Percentiles rank a stretch among this genome's conserved stretches.
These are phyloP conservation scores for Limnephilus rhombicus DNA, from an alignment of 2,888 invertebrate genomes.

Conservation along the genomic window DNA sequence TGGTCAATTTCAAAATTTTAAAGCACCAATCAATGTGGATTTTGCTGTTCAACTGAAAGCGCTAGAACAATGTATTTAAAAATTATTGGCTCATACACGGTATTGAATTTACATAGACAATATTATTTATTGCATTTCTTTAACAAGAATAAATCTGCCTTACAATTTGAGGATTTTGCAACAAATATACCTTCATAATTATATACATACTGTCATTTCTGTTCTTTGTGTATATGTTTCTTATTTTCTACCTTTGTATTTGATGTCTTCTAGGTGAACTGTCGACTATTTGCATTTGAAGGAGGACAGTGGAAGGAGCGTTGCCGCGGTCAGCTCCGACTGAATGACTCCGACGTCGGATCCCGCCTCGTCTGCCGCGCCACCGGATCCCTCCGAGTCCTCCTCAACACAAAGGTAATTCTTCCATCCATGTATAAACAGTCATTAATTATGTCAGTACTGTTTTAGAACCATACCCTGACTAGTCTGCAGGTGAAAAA, in stretches of 20 bases:
- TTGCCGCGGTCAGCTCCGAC: conserved; percentile 91
- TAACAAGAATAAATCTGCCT: background rate
- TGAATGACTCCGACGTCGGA: conserved; percentile 86
- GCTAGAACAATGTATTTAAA: too few relatives aligned
- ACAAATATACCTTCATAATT: background rate
- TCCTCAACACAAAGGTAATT: conserved; percentile 92
- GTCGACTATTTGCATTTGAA: conserved; percentile 94
- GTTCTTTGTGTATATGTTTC: background rate
- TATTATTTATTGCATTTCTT: background rate
- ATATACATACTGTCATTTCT: background rate
- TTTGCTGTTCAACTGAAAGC: too few relatives aligned
- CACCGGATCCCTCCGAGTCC: conserved; percentile 91
- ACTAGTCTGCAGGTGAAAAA: background rate
- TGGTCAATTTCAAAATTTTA: too few relatives aligned
- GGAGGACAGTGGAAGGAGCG: conserved; percentile 93
- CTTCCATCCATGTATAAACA: background rate
- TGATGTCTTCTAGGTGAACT: conserved; percentile 80
- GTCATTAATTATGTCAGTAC: background rate
- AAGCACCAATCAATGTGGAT: too few relatives aligned
- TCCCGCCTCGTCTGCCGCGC: conserved; percentile 93
- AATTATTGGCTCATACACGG: too few relatives aligned
- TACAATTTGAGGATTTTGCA: conserved; percentile 23
- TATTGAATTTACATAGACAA: too few relatives aligned
- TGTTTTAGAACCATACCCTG: background rate
- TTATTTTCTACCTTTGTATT: conserved; percentile 52